Evolutionary conservation across 2,113 vertebrate genomes (phyloP), one percentile per base, ranked within the genome.

Genomic region (Sorex araneus): DNA sequence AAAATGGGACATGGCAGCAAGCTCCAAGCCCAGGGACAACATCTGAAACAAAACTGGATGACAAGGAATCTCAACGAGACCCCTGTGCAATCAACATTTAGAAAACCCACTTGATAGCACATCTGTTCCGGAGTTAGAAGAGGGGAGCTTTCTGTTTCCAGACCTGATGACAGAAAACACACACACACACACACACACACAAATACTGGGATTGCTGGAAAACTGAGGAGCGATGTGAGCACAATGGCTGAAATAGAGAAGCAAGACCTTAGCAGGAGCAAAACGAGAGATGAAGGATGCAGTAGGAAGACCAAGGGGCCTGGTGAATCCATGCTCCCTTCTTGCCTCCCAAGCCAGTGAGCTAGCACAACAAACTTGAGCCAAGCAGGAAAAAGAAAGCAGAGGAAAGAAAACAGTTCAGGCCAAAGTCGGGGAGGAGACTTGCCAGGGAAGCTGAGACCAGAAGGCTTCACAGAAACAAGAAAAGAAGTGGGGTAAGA

Each of bases 41-140:
- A 67, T 50, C 63, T 43, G 73, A 7, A 93, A 84, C 82, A 70
- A 84, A 87, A 91, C 40, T 21, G 71, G 30, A 54, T 75, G 47
- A 75, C 18, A 70, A 64, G n/a, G 6, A 32, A 66, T 25, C 32
- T 9, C 36, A 70, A 64, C 16, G 50, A 76, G n/a, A 87, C 63
- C 86, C 7, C 54, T 19, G 21, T 23, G 18, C 18, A 60, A 74
- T 43, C 18, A 54, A 47, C 18, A 50, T 27, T 54, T 18, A 21
- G 8, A 76, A 63, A n/a, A 69, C 45, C 77, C 76, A 45, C 34
- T 3, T 8, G 15, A 79, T 10, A 54, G 64, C 64, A 25, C 8
- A 16, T 40, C n/a, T 15, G 6, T 32, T 21, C 34, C 86, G 50
- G 23, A 89, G 34, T 60, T 81, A 63, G 57, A 71, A 40, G 45